These are phyloP conservation scores for Cynopterus sphinx DNA, from an alignment of 2,797 vertebrate genomes.

Conservation along the genomic window DNA sequence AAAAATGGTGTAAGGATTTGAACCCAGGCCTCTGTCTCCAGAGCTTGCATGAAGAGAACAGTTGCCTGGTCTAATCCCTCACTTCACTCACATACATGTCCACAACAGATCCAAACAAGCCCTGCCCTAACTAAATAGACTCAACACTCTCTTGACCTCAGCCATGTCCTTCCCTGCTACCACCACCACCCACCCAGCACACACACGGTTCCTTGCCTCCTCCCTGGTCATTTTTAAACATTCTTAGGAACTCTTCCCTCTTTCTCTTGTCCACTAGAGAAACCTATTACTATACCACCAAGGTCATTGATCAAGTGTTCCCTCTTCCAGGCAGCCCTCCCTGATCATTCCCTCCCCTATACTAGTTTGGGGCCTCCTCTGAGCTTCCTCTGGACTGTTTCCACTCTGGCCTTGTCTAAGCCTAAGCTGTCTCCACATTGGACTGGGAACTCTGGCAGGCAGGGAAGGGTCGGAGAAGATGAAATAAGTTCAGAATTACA, in stretches of 20 bases:
- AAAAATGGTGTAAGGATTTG: background rate
- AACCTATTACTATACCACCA: background rate
- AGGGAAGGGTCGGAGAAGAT: background rate
- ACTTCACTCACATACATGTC: background rate
- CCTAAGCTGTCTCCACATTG: background rate
- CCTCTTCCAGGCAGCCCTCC: background rate
- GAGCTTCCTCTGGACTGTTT: background rate
- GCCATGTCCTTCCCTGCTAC: background rate
- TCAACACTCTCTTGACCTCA: background rate
- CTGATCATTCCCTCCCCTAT: background rate
- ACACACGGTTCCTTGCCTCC: background rate
- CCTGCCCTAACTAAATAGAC: background rate
- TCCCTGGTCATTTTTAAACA: background rate
- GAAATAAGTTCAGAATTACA: background rate
- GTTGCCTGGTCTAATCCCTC: background rate
- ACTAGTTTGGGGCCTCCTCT: background rate
- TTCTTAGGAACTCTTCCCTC: background rate
- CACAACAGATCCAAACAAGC: background rate
- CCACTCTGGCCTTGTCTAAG: background rate
- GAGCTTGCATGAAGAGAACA: background rate
- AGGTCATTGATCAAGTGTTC: background rate
- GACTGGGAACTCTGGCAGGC: background rate
- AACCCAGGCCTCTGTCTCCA: background rate
- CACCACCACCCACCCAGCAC: background rate
- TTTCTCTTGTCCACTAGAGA: background rate